phyloP scores from a whole-genome alignment of 2,113 vertebrate species.

The Echinops telfairi region DNA sequence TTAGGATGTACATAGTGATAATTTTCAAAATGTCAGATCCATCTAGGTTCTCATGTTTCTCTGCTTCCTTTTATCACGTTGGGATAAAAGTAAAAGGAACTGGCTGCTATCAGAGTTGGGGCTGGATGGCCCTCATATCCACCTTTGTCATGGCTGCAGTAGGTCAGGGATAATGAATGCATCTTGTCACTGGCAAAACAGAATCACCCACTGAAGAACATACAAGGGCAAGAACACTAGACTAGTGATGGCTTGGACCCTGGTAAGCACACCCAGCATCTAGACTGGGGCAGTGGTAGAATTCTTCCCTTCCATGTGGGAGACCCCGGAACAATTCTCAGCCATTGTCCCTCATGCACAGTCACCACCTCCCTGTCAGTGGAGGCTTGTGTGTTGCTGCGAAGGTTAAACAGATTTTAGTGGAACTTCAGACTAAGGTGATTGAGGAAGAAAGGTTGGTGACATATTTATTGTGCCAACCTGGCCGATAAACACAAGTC shows the following conservation, averaged over 20 bases:
- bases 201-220: background rate
- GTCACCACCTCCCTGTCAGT: background rate
- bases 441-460: background rate
- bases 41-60: no score
- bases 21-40: no score
- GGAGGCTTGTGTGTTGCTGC: background rate
- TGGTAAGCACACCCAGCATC: background rate
- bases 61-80: no score
- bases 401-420: background rate
- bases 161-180: conserved; percentile 10
- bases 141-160: background rate
- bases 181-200: background rate
- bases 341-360: background rate
- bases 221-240: background rate
- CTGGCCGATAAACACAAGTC: no score
- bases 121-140: no score
- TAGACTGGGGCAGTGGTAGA: background rate
- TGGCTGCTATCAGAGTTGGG: background rate
- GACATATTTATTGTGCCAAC: no score
- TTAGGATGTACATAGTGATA: no score
- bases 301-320: no score
- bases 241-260: background rate
- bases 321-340: no score
- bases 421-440: background rate
- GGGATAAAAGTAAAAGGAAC: background rate